A percentile compares a stretch with the other conserved stretches of the same genome.
These are phyloP conservation scores for Drosophila obscura DNA, from an alignment of 1,140 invertebrate genomes.

Conservation along the genomic window DNA sequence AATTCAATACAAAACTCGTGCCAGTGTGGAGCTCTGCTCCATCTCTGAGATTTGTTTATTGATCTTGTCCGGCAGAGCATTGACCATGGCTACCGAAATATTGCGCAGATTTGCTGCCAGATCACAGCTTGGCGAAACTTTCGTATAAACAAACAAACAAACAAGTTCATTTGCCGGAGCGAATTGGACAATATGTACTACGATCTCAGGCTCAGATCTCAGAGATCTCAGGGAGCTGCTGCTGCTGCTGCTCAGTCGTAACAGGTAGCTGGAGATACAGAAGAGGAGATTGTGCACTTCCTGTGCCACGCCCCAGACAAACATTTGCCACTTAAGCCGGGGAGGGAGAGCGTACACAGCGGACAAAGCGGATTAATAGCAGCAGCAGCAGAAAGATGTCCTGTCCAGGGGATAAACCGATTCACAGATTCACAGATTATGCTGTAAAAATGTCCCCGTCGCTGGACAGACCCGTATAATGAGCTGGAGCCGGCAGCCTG, in stretches of 20 bases:
- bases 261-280: conserved; percentile 23
- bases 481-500: conserved; percentile 2
- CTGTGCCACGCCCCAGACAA: conserved; percentile 73
- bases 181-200: not conserved
- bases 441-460: conserved; percentile 66
- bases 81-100: conserved; percentile 35
- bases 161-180: conserved; percentile 62
- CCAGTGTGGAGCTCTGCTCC: conserved; percentile 11
- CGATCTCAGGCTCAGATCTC: not conserved
- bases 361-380: conserved; percentile 62
- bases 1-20: conserved; percentile 29
- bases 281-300: conserved; percentile 52
- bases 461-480: not conserved
- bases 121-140: conserved; percentile 29
- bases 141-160: conserved; percentile 68
- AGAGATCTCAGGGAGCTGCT: not conserved
- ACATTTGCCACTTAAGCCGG: conserved; percentile 64
- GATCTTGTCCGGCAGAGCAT: conserved; percentile 3
- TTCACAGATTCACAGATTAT: conserved; percentile 64
- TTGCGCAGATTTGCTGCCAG: conserved; percentile 9
- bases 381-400: conserved; percentile 17
- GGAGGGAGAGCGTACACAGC: not conserved
- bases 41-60: conserved; percentile 47
- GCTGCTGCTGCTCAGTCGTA: not conserved
- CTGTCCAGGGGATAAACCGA: not conserved